A percentile compares a stretch with the other conserved stretches of the same genome.
Conservation (phyloP, 2,888 invertebrate species). For the Polyommatus iphigenia region DNA sequence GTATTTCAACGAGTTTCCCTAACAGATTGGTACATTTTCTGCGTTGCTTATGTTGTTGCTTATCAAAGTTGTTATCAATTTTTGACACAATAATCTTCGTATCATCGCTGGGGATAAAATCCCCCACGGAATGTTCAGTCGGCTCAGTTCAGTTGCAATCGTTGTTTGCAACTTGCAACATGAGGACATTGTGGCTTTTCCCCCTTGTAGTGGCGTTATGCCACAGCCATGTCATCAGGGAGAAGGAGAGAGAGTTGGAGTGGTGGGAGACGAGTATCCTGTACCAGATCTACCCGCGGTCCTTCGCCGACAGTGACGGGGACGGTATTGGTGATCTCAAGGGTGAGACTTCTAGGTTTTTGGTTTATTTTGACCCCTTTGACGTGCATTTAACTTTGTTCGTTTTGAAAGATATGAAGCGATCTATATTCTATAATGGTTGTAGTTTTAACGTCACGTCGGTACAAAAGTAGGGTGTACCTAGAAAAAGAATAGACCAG, state of each 20-base stretch:
- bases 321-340: conserved; percentile 85
- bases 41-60: not conserved
- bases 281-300: conserved; percentile 90
- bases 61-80: not conserved
- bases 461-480: too few relatives aligned
- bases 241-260: conserved; percentile 54
- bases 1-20: not conserved
- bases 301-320: conserved; percentile 87
- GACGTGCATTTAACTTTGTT: not conserved
- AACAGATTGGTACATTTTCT: not conserved
- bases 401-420: too few relatives aligned
- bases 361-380: too few relatives aligned
- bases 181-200: conserved; percentile 43
- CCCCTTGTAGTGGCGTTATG: conserved; percentile 50
- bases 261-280: conserved; percentile 90
- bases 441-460: too few relatives aligned
- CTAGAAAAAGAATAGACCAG: too few relatives aligned
- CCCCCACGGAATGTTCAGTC: not conserved
- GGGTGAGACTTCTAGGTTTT: conserved; percentile 54
- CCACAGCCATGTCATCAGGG: conserved; percentile 47
- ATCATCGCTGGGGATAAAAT: conserved; percentile 17
- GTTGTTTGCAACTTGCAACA: not conserved
- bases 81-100: not conserved
- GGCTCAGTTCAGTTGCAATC: not conserved
- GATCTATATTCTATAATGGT: too few relatives aligned